Base-by-base conservation (phyloP, 2,797 vertebrate genomes). In the Fistularia tabacaria region DNA sequence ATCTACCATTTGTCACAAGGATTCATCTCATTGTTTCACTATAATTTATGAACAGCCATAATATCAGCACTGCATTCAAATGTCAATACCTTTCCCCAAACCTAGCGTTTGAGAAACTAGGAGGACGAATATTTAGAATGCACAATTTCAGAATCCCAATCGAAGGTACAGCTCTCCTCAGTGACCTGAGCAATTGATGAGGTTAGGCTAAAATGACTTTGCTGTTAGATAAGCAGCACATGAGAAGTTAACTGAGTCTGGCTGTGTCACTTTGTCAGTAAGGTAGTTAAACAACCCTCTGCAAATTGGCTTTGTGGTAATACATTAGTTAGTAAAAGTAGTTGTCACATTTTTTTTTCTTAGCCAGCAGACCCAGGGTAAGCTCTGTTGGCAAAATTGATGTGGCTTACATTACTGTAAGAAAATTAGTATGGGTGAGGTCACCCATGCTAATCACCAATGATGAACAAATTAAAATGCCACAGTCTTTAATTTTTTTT, bases 161-260 rank as follows among this genome's bases (percentile, higher is more conserved):
- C 78, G 66, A 80, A 73, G 75, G 71, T 64, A 64, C 38, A 36
- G 3, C 60, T 71, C 52, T 62, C 63, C 65, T 74, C 59, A 68
- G 14, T 73, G 69, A 76, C 77, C 74, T 61, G 62, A 76, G 57
- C 72, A 78, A 62, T 81, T 80, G 53, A 62, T 83, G 73, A 79
- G 77, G 76, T 69, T 80, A 77, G 82, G 67, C 69, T 77, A 49
- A 45, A 69, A 77, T 88, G 82, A 85, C 84, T 85, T 87, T 88
- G 87, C 84, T 84, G 65, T 76, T 71, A 77, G 87, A 76, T 62
- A 79, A 66, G 73, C 82, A 71, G 46, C 49, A 68, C 52, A 68
- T 51, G 49, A 77, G 74, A 76, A 77, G 53, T 49, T 73, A 71
- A 71, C n/a, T n/a, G 57, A 73, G 69, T 59, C 57, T 76, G 59